Base-by-base conservation (phyloP, 2,113 vertebrate genomes). In the Pachypanchax playfairii region DNA sequence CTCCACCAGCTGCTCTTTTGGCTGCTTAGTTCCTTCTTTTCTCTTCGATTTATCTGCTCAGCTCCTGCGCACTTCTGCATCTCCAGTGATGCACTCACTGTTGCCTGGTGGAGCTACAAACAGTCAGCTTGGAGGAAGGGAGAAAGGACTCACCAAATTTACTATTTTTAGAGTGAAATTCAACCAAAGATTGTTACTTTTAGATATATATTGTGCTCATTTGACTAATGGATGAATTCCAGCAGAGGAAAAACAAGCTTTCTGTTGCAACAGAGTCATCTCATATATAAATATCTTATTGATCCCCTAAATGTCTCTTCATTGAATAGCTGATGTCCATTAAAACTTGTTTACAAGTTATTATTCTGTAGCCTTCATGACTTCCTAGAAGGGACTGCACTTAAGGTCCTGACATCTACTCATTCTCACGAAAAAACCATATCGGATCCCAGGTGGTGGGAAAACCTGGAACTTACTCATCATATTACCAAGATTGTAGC, bases 21-120 rank as follows among this genome's bases (percentile, higher is more conserved):
- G 65, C 64, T 67, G 52, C 52, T 70, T 36, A 9, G 62, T 82
- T 55, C 62, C 46, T 33, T 76, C 79, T 44, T 79, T 82, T 79
- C 33, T 55, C 41, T 66, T 84, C 59, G 81, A 78, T 78, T 78
- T 65, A 70, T 42, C 73, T 41, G 64, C 52, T 69, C 71, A 48
- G 79, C 73, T 88, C 75, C 85, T 89, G 83, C 86, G 88, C 86
- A 91, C 77, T 86, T 82, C 38, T 71, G 80, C 79, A 75, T 42
- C 77, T 67, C 73, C 80, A 84, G 63, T 67, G 79, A 85, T 86
- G 87, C 87, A 39, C 85, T 68, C 76, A 80, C 83, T 82, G 85
- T 70, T 87, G 83, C 80, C 84, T 80, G 60, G 79, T 85, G 87
- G 78, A 71, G 77, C 82, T 77, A 85, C 67, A 82, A 76, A 79